Percentiles rank a stretch among this genome's conserved stretches.
These are phyloP conservation scores for Ibidorhyncha struthersii DNA, from an alignment of 2,113 vertebrate species.

Conservation along the genomic window DNA sequence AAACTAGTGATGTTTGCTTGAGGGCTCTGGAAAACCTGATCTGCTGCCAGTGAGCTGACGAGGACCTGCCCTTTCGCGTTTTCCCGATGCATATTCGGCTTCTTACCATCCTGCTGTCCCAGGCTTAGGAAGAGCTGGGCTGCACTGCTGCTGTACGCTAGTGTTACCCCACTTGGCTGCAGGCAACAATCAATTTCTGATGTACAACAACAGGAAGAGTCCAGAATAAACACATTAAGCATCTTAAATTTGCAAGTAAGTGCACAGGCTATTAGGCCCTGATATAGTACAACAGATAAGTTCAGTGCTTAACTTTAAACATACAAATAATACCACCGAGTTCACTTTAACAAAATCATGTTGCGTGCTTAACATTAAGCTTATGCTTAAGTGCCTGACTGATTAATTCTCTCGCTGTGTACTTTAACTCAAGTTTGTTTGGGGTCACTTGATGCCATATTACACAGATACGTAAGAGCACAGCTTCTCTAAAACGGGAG, in stretches of 20 bases:
- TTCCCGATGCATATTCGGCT: not conserved
- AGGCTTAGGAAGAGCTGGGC: not conserved
- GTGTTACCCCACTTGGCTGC: not conserved
- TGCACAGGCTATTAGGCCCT: not conserved
- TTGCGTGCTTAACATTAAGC: not conserved
- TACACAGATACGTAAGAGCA: not conserved
- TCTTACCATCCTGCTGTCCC: rapidly evolving
- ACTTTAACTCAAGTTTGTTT: not conserved
- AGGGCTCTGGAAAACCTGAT: not conserved
- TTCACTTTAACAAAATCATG: not conserved
- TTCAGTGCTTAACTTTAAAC: conserved; percentile 13
- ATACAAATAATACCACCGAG: not conserved
- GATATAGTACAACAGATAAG: not conserved
- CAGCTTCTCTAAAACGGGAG: not conserved
- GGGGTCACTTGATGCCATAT: not conserved
- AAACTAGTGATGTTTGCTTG: not conserved
- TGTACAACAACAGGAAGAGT: not conserved
- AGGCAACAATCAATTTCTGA: not conserved
- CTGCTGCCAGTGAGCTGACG: not conserved
- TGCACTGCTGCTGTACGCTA: not conserved
- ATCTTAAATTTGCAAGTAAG: not conserved
- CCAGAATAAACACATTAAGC: not conserved
- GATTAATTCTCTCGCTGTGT: not conserved
- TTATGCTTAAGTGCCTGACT: not conserved
- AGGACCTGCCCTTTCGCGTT: not conserved